Evolutionary conservation across 2,797 vertebrate species (phyloP).

Genomic region (Harpagifer antarcticus): DNA sequence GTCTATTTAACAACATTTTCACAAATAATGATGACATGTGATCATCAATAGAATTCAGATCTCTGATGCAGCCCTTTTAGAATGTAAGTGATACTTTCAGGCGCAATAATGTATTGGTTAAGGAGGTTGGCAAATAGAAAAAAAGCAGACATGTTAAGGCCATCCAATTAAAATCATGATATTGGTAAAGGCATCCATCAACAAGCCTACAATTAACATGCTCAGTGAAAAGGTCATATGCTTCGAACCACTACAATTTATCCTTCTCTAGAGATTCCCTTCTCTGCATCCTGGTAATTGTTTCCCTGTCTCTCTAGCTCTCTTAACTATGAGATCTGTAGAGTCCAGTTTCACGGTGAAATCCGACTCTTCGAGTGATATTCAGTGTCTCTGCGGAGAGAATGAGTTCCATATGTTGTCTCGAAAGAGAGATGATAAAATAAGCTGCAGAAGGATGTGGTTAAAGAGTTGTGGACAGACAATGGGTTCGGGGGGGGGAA

Average conservation of each 20-base stretch:
- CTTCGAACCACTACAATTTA: background rate
- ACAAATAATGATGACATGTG: background rate
- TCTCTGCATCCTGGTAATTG: background rate
- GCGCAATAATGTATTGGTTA: background rate
- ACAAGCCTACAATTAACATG: background rate
- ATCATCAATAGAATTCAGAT: slow-evolving; percentile 31
- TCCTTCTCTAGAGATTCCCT: background rate
- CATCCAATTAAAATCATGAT: background rate
- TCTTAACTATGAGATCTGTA: slow-evolving; percentile 6
- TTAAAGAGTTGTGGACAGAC: slow-evolving; percentile 54
- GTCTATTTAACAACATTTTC: background rate
- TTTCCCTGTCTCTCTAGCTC: slow-evolving; percentile 2
- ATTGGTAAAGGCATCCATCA: background rate
- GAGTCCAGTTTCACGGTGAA: slow-evolving; percentile 41
- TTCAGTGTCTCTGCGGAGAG: slow-evolving; percentile 39
- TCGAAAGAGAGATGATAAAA: slow-evolving; percentile 21
- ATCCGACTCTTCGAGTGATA: slow-evolving; percentile 52
- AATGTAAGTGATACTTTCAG: background rate
- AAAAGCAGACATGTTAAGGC: background rate
- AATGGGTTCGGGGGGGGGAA: slow-evolving; percentile 34
- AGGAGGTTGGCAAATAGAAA: background rate
- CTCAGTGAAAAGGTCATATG: background rate
- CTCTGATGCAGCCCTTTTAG: background rate
- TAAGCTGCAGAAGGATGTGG: slow-evolving; percentile 27
- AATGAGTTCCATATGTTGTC: slow-evolving; percentile 65